Evolutionary conservation across 2,113 vertebrate species (phyloP).

Genomic region (Serilophus lunatus): DNA sequence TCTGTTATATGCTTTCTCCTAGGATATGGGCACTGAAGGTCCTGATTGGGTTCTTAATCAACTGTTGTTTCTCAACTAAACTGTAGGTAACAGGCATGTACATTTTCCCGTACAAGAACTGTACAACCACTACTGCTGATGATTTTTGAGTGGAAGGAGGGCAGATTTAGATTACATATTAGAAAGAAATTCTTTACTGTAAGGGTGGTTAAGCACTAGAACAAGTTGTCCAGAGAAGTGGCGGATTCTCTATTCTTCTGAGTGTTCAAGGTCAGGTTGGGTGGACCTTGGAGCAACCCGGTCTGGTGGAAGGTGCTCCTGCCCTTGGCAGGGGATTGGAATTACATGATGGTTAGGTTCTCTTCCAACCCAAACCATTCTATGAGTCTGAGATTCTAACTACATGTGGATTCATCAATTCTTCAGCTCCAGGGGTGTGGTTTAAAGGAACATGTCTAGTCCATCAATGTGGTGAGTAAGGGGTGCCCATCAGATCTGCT

Average conservation of each 20-base stretch:
- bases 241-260: neutral
- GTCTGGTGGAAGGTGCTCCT: neutral
- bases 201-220: neutral
- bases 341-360: neutral
- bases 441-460: accelerated
- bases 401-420: too few relatives aligned
- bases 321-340: neutral
- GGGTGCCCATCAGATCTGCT: neutral
- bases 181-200: neutral
- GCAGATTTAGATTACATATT: neutral
- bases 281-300: neutral
- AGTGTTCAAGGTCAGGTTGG: neutral
- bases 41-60: neutral
- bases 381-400: neutral
- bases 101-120: neutral
- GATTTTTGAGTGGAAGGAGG: neutral
- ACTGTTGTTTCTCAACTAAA: neutral
- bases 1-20: neutral
- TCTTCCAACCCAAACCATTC: neutral
- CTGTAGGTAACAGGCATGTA: accelerated
- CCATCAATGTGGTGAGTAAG: neutral
- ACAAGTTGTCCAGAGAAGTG: neutral
- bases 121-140: neutral
- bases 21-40: neutral
- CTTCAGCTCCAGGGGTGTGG: too few relatives aligned